Evolutionary conservation across 2,888 invertebrate genomes (phyloP), one percentile per base, ranked within the genome.

Genomic region (Chalcis sispes): DNA sequence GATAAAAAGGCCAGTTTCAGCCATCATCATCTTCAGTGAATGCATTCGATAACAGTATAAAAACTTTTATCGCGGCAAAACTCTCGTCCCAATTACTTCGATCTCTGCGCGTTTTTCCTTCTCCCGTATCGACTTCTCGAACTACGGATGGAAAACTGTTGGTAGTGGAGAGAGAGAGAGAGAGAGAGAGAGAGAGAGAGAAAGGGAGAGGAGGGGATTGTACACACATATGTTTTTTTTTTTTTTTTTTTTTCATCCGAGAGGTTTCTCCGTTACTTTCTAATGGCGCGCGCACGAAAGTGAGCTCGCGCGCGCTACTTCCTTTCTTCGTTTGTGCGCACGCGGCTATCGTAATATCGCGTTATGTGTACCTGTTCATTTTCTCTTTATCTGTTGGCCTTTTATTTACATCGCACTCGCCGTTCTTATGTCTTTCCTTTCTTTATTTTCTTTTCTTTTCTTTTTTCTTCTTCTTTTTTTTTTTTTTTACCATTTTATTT

Each of bases 241-340:
- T 72, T 73, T 29, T n/a, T 56, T 25, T 54, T 36, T n/a, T 46
- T 48, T n/a, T n/a, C n/a, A n/a, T 23, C 29, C 56, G 36, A 18
- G 20, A 46, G 15, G 52, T 42, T 65, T 58, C 65, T 58, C 77
- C 77, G 77, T 77, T 77, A 73, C 77, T 77, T 77, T 77, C 72
- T 36, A 56, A 48, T 29, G 42, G n/a, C 10, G 8, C 40, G 25
- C 25, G 48, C 70, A 23, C 61, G 50, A 52, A 46, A 18, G 25
- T 27, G 10, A 42, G n/a, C 46, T 23, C 46, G n/a, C n/a, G n/a
- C n/a, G 46, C 69, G 42, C 18, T 23, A 29, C 59, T 52, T 70
- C 61, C 50, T 70, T 58, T 54, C 52, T 27, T 64, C 36, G 72
- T 25, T 42, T 46, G n/a, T 15, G n/a, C 46, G 46, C n/a, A 46